Percentiles rank a stretch among this genome's conserved stretches.
phyloP scores from a whole-genome alignment of 2,113 vertebrate genomes.

The Antigone vipio region DNA sequence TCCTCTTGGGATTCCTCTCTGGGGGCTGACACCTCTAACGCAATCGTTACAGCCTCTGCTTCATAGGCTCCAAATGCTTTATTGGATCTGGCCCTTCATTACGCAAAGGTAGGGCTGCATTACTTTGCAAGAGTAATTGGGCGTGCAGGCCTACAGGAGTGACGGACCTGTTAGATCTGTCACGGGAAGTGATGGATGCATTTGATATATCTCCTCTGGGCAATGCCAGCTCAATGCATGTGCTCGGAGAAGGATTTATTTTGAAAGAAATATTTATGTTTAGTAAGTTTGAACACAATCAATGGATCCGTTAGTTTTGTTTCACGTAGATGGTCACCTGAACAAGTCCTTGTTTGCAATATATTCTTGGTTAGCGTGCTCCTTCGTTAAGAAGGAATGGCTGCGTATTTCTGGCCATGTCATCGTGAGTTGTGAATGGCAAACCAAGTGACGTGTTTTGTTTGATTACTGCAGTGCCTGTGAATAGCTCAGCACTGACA shows the following conservation, averaged over 20 bases:
- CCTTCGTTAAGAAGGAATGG: neutral
- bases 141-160: neutral
- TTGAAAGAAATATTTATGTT: neutral
- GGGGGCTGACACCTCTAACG: neutral
- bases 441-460: neutral
- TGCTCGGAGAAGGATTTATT: neutral
- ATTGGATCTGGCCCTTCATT: neutral
- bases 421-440: neutral
- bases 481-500: neutral
- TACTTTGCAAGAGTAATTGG: neutral
- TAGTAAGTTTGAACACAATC: neutral
- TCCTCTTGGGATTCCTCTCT: neutral
- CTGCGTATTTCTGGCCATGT: neutral
- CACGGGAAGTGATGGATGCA: neutral
- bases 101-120: accelerated
- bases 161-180: accelerated
- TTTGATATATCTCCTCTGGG: neutral
- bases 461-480: neutral
- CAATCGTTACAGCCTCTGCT: neutral
- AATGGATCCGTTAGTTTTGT: neutral
- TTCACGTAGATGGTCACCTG: neutral
- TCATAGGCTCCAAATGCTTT: neutral
- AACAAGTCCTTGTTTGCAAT: neutral
- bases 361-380: neutral
- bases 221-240: neutral